A percentile compares a stretch with the other conserved stretches of the same genome.
These are phyloP conservation scores for Drosophila anomelani DNA, from an alignment of 2,888 invertebrate species.

Conservation along the genomic window DNA sequence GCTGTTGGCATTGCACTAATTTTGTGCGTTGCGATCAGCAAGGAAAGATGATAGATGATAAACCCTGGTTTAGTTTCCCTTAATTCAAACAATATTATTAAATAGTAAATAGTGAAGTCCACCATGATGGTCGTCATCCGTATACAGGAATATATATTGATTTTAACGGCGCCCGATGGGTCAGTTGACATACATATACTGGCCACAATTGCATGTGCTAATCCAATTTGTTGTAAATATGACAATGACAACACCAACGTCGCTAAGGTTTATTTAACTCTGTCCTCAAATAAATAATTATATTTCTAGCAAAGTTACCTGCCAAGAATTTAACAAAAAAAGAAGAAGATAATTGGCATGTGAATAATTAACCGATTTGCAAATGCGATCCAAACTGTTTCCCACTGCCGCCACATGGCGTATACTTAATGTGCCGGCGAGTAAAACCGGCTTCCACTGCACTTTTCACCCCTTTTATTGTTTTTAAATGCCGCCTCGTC, in stretches of 20 bases:
- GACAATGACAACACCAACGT: not conserved
- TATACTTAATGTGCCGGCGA: constrained; percentile 22
- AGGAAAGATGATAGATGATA: too few species aligned
- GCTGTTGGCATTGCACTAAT: too few species aligned
- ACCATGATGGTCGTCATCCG: not conserved
- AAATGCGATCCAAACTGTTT: constrained; percentile 8
- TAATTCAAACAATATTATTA: too few species aligned
- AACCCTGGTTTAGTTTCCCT: too few species aligned
- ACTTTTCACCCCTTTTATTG: not conserved
- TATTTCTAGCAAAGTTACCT: not conserved
- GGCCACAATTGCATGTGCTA: constrained; percentile 50
- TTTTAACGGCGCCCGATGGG: constrained; percentile 53
- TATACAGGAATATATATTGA: constrained; percentile 51
- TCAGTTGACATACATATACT: constrained; percentile 43
- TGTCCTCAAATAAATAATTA: not conserved
- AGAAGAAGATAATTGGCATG: not conserved
- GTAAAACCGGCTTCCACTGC: constrained; percentile 25
- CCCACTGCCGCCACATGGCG: constrained; percentile 18
- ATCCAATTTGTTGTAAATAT: constrained; percentile 45
- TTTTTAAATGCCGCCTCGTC: constrained; percentile 5
- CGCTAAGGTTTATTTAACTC: constrained; percentile 56
- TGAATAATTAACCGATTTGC: constrained; percentile 5
- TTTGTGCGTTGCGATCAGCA: too few species aligned
- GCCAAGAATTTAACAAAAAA: not conserved
- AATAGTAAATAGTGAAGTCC: constrained; percentile 4